Conservation (phyloP, 30 jellyfish, hydroid and myxozoan species). For the Pelagia noctiluca region DNA sequence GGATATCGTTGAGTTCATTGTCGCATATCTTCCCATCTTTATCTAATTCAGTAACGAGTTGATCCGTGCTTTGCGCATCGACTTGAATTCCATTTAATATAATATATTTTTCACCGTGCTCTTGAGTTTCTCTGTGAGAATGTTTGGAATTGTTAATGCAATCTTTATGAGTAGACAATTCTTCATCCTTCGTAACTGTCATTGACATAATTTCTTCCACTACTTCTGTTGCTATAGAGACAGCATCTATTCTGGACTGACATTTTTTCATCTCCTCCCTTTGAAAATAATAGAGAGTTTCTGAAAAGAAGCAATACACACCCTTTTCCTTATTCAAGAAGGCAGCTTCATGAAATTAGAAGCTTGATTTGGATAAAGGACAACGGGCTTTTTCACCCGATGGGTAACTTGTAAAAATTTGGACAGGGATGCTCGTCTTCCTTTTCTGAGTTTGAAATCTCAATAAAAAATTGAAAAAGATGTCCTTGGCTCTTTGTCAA, state of each 20-base stretch:
- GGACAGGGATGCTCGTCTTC: too few relatives aligned
- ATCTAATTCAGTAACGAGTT: not conserved
- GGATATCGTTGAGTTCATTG: not conserved
- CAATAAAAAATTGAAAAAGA: too few relatives aligned
- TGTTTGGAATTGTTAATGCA: slow-evolving; percentile 4
- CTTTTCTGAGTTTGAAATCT: too few relatives aligned
- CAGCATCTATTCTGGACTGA: slow-evolving; percentile 48
- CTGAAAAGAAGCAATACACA: slow-evolving; percentile 9
- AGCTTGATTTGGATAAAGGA: too few relatives aligned
- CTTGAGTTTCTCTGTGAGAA: not conserved
- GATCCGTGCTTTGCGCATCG: too few relatives aligned
- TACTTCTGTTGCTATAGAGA: not conserved
- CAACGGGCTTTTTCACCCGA: too few relatives aligned
- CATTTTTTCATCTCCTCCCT: slow-evolving; percentile 21
- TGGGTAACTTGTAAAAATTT: too few relatives aligned
- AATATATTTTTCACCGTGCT: not conserved
- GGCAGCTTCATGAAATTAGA: slow-evolving; percentile 2
- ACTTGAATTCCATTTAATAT: too few relatives aligned
- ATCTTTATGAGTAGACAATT: not conserved
- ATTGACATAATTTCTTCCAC: not conserved
- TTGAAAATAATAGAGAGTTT: not conserved
- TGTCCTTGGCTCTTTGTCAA: too few relatives aligned
- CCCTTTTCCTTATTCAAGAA: slow-evolving; percentile 29
- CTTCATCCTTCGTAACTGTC: not conserved
- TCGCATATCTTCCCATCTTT: not conserved